These are phyloP conservation scores for Phorcus lineatus DNA, from an alignment of 2,888 invertebrate species.

Conservation along the genomic window DNA sequence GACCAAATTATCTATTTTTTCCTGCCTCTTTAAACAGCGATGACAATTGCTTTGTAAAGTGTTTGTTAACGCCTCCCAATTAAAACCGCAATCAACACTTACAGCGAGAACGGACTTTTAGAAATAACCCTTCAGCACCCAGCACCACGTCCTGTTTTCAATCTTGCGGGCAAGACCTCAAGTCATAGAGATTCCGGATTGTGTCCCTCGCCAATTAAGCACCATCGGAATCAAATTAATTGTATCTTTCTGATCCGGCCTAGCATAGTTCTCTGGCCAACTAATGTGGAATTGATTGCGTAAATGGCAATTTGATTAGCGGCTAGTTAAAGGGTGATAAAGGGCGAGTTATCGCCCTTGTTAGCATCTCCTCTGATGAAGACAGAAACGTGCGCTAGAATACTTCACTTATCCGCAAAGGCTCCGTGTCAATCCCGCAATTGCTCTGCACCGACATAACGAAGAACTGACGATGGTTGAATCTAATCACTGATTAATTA, in stretches of 20 bases:
- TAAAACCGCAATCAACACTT: conserved; percentile 13
- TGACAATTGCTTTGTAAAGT: not conserved
- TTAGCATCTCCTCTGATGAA: not conserved
- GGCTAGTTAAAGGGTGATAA: not conserved
- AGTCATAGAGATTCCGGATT: not conserved
- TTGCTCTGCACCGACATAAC: no score
- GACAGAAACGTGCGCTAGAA: not conserved
- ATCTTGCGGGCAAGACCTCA: not conserved
- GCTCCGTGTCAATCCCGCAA: not conserved
- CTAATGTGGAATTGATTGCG: not conserved
- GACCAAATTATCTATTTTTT: conserved; percentile 9
- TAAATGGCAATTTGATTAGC: not conserved
- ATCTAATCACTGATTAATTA: no score
- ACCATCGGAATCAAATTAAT: not conserved
- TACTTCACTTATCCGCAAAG: not conserved
- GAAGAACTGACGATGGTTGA: no score
- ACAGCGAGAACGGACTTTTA: not conserved
- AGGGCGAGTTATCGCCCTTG: not conserved
- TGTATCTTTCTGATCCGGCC: conserved; percentile 4
- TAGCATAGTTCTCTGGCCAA: not conserved
- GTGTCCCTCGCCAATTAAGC: not conserved
- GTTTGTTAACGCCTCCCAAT: conserved; percentile 1
- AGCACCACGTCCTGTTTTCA: not conserved
- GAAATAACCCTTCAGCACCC: not conserved
- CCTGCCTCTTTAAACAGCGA: not conserved